Conservation (phyloP, 2,797 vertebrate species). For the Muscicapa striata region DNA sequence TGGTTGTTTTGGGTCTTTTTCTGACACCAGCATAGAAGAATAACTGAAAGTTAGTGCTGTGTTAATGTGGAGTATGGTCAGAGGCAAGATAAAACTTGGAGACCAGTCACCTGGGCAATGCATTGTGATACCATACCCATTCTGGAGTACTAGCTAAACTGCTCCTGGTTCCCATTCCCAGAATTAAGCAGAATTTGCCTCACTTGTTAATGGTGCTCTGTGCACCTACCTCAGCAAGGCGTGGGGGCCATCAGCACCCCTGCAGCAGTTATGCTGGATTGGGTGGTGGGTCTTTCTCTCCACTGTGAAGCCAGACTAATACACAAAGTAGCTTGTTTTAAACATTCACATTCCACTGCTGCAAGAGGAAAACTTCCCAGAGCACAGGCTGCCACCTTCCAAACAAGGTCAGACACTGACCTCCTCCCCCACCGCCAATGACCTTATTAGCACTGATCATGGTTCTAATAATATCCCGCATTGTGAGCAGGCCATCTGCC, state of each 20-base stretch:
- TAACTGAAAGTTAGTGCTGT: background rate
- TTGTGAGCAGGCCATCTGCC: slow-evolving; percentile 61
- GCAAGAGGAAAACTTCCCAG: background rate
- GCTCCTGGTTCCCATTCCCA: background rate
- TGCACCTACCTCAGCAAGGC: background rate
- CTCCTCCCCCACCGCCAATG: slow-evolving; percentile 46
- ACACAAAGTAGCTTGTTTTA: background rate
- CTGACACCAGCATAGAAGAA: background rate
- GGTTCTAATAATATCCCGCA: slow-evolving; percentile 72
- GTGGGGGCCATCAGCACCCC: background rate
- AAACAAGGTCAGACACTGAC: slow-evolving; percentile 50
- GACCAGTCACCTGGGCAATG: background rate
- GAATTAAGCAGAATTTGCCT: background rate
- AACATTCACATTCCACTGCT: background rate
- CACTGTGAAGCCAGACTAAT: background rate
- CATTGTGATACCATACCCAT: background rate
- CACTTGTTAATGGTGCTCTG: background rate
- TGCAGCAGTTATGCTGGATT: fast-evolving
- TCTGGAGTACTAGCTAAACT: background rate
- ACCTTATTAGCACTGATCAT: slow-evolving; percentile 75
- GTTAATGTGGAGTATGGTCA: background rate
- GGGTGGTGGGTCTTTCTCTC: background rate
- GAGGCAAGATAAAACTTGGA: background rate
- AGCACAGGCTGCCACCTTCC: background rate
- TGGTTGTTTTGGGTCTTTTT: background rate